These are phyloP conservation scores for Hippocampus guttulatus DNA, from an alignment of 2,113 vertebrate species.

Conservation along the genomic window DNA sequence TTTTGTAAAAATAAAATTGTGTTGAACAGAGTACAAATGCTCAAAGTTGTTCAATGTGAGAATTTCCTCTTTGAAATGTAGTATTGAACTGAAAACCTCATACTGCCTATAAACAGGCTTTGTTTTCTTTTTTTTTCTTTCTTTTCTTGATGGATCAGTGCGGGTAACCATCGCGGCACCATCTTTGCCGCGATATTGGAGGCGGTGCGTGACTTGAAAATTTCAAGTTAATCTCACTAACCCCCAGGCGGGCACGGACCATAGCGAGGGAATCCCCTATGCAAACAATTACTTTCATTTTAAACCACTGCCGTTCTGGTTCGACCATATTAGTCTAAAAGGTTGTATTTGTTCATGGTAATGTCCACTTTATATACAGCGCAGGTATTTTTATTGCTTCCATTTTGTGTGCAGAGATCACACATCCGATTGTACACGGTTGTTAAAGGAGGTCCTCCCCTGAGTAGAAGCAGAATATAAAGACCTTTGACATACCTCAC, in stretches of 20 bases:
- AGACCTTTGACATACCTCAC: conserved; percentile 14
- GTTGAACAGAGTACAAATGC: background rate
- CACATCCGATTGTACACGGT: conserved; percentile 5
- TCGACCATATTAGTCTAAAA: background rate
- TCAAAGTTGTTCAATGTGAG: background rate
- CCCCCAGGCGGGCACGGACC: background rate
- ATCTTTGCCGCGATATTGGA: background rate
- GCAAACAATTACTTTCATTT: background rate
- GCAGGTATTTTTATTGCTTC: background rate
- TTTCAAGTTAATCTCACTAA: background rate
- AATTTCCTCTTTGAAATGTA: background rate
- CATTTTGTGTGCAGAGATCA: conserved; percentile 1
- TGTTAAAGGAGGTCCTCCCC: conserved; percentile 2
- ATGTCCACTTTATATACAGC: background rate
- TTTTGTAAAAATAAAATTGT: too few species aligned
- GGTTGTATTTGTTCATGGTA: background rate
- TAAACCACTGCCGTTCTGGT: background rate
- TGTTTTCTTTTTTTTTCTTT: too few species aligned
- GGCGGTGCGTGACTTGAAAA: background rate
- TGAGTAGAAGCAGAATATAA: conserved; percentile 9
- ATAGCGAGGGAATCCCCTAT: background rate
- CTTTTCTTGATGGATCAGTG: background rate
- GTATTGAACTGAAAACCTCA: background rate
- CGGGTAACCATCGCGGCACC: background rate
- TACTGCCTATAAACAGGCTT: too few species aligned